Base-by-base conservation (phyloP, 2,888 invertebrate genomes). In the Dryococelus australis region DNA sequence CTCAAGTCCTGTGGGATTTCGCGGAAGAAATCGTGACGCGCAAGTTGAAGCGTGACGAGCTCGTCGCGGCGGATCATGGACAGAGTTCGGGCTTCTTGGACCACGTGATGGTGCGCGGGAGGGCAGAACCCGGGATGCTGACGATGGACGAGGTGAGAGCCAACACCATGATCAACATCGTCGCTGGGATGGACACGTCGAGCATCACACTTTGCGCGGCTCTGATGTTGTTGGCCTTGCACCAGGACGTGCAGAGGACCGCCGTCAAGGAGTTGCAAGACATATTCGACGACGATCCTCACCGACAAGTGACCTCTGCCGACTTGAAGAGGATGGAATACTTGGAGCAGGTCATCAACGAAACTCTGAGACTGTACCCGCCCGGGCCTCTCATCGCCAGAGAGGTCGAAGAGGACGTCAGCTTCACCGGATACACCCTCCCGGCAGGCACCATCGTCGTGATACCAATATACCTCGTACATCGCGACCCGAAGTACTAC, bases 81-180 rank as follows among this genome's bases (percentile, higher is more conserved):
- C 20, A 65, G 6, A 16, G n/a, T 65, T 65, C n/a, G 20, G 65
- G 65, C 2, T 65, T 65, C 65, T n/a, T 65, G 65, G 65, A 65
- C n/a, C 20, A 24, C 24, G 24, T 65, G 65, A 20, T 3, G 1
- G 65, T n/a, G 20, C 20, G 24, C 65, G n/a, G 20, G 65, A 24
- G 8, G 65, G n/a, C 20, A 20, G n/a, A 65, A 8, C 20, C 24
- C 8, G 20, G 65, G 8, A 65, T n/a, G 65, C 65, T 65, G 8
- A 65, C 65, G n/a, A 65, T 65, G 20, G 65, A 65, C 65, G 65
- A 65, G 65, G 65, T 65, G 65, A 65, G 65, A n/a, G 65, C 65
- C 65, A 65, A 65, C 65, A 65, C 65, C 65, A 24, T 65, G 65
- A 24, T 65, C 24, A 65, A 8, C 65, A 65, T 65, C 65, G 8